Evolutionary conservation across 2,888 invertebrate species (phyloP).

Genomic region (Glyphotaelius pellucidus): DNA sequence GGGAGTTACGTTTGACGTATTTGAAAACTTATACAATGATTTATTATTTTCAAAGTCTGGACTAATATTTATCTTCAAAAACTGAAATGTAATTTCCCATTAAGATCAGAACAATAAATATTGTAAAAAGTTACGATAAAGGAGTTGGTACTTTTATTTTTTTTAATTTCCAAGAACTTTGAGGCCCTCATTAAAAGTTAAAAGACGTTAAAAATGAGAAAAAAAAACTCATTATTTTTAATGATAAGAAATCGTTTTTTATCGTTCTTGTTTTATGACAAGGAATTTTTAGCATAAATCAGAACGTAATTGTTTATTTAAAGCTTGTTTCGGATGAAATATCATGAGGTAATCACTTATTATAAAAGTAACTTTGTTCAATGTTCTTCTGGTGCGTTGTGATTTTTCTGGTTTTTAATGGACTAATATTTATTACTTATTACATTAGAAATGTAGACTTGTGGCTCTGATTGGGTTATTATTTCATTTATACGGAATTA

Average conservation of each 20-base stretch:
- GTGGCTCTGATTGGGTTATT: too few relatives aligned
- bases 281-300: background rate
- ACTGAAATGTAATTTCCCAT: background rate
- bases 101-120: background rate
- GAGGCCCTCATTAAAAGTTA: slow-evolving; percentile 31
- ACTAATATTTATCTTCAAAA: background rate
- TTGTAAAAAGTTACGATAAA: slow-evolving; percentile 18
- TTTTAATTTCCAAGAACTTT: background rate
- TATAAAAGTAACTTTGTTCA: background rate
- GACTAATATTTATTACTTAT: too few relatives aligned
- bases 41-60: slow-evolving; percentile 27
- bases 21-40: background rate
- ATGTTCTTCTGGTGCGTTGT: background rate
- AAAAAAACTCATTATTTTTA: slow-evolving; percentile 32
- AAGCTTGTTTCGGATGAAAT: background rate
- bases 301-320: background rate
- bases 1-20: background rate
- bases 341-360: background rate
- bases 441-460: too few relatives aligned
- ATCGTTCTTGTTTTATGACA: slow-evolving; percentile 3
- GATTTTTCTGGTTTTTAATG: background rate
- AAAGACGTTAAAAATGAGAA: slow-evolving; percentile 32
- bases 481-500: too few relatives aligned
- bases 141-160: slow-evolving; percentile 3
- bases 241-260: slow-evolving; percentile 16